Evolutionary conservation across 2,888 invertebrate genomes (phyloP).

Genomic region (Eretmocerus hayati): DNA sequence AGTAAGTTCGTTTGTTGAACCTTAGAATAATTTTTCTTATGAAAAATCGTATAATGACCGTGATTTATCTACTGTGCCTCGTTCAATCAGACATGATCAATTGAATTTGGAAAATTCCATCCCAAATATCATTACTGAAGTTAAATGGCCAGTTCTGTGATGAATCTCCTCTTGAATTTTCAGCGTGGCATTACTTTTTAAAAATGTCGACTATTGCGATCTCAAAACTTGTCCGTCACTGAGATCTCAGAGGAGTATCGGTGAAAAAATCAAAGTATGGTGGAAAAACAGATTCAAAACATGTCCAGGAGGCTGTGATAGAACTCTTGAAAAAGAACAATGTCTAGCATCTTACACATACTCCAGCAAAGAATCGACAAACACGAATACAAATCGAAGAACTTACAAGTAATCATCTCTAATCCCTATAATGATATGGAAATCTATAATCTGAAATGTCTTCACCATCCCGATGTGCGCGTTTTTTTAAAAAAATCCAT

Average conservation of each 20-base stretch:
- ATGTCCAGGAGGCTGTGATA: not conserved
- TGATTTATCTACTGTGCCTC: no score
- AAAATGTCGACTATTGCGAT: constrained; percentile 9
- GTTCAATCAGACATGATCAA: no score
- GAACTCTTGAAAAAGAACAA: constrained; percentile 1
- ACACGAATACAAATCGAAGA: not conserved
- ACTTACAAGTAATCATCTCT: constrained; percentile 10
- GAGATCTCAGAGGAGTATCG: not conserved
- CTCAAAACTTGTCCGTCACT: not conserved
- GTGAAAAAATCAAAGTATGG: constrained; percentile 11
- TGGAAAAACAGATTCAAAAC: constrained; percentile 8
- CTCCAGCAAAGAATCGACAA: constrained; percentile 1
- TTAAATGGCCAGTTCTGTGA: no score
- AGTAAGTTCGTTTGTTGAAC: constrained; percentile 1
- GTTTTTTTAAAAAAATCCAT: no score
- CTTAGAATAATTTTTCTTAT: not conserved
- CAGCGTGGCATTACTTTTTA: not conserved
- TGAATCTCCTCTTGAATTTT: not conserved
- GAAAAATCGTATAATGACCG: no score
- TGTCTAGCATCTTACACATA: not conserved
- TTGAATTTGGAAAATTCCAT: no score
- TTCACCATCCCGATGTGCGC: no score
- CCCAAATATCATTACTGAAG: no score
- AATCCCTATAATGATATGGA: no score
- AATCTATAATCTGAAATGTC: no score